phyloP scores from a whole-genome alignment of 2,113 vertebrate genomes.

The Orientallactaga bullata region DNA sequence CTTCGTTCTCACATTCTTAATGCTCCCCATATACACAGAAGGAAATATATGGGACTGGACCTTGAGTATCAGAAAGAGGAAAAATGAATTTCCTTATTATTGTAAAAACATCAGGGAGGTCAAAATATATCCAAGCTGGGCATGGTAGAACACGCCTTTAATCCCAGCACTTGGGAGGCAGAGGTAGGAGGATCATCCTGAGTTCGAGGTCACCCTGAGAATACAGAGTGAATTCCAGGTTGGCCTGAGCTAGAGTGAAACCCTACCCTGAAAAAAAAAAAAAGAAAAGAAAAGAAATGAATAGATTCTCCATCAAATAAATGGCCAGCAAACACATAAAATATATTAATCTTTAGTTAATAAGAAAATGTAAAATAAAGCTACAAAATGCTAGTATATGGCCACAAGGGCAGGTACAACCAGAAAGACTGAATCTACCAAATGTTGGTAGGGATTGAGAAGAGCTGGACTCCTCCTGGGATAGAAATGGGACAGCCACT shows the following conservation, averaged over 20 bases:
- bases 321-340: neutral
- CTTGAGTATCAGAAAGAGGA: neutral
- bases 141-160: no score
- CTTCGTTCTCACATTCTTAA: neutral
- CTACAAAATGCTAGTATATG: neutral
- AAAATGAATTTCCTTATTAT: neutral
- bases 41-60: neutral
- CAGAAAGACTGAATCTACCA: neutral
- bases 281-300: neutral
- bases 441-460: neutral
- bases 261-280: conserved; percentile 1
- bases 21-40: neutral
- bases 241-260: no score
- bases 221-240: no score
- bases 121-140: neutral
- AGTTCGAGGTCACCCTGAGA: no score
- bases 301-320: conserved; percentile 24
- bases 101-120: conserved; percentile 7
- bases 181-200: no score
- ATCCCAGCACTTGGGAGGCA: no score
- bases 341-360: neutral
- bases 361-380: conserved; percentile 23
- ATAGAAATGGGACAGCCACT: neutral
- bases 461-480: neutral
- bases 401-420: neutral